Evolutionary conservation across 1,140 invertebrate genomes (phyloP), one percentile per base, ranked within the genome.

Genomic region (Drosophila miranda): DNA sequence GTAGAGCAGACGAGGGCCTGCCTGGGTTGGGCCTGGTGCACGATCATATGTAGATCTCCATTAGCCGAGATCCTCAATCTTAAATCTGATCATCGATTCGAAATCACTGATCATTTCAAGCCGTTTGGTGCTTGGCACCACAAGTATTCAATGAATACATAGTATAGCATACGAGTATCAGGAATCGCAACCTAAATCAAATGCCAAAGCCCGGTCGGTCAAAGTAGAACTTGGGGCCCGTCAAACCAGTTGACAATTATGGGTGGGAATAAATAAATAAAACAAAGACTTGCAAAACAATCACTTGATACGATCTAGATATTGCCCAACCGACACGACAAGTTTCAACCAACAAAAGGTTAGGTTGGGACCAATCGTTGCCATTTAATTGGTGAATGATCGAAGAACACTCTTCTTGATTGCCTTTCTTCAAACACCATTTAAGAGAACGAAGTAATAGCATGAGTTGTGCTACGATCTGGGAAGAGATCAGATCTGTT

Each of bases 231-330:
- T 70, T 70, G 57, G 63, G 78, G 50, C 78, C 56, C 45, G 81
- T 86, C 78, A 87, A 86, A 86, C 81, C 81, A 82, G 81, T 86
- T 87, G 46, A 81, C 60, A 82, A 87, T 86, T 78, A 86, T 19
- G 19, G 48, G 49, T 53, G 42, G 52, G 52, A 62, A 30, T 62
- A 44, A 19, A 19, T 45, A 62, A 57, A 58, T 58, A 58, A 58
- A n/a, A 58, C 56, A 62, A 62, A 62, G 59, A 45, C 28, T 43
- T 41, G 38, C 34, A 74, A 66, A 62, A 52, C 71, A 70, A 73
- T 66, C 81, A 30, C 53, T 80, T 62, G 64, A 74, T 74, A 70
- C 60, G 49, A 81, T 81, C 63, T 86, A 70, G 67, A 79, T 69
- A 64, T 69, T 54, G 69, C 43, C 30, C 57, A 50, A 34, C n/a